Evolutionary conservation across 2,797 vertebrate genomes (phyloP), one percentile per base, ranked within the genome.

Genomic region (Prunella strophiata): DNA sequence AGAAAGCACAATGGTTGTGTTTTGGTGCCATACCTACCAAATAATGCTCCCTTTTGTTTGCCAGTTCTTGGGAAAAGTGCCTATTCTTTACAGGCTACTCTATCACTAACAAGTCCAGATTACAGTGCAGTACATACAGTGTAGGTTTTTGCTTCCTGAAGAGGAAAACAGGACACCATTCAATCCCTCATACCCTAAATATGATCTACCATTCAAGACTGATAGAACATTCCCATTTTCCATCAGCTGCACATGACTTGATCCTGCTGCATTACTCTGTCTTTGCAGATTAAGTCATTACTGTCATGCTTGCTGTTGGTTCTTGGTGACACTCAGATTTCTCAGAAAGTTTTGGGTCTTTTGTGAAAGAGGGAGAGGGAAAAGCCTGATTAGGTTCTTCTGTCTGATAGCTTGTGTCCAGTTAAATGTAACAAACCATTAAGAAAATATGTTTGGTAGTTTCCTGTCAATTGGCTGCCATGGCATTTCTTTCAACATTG

Each of bases 11-110:
- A 30, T 25, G 73, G 92, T 88, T 78, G 71, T 79, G 51, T 54
- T 89, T 92, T 84, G 84, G 95, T 95, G 78, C 94, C 94, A 96
- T 96, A 71, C 55, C 73, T 96, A 93, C 89, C 76, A 95, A 96
- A 92, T 83, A 96, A 74, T 87, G 83, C 81, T 94, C 88, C 88
- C 51, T 51, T 54, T 58, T 55, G 86, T 89, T 95, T 91, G 96
- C 95, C 97, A 97, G 25, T 95, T 95, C 94, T 96, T 98, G 96
- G 98, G 97, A 98, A 96, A 99, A 99, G 99, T 99, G 99, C 99
- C 99, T 99, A 98, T 96, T 97, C 98, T 97, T 97, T 97, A 97
- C 97, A 98, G 98, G 98, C 98, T 98, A 96, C 84, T 91, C 94
- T 94, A 76, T 91, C 87, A 51, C 85, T 93, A 73, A 52, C 75